phyloP scores from a whole-genome alignment of 2,113 vertebrate species.

The Daboia siamensis region DNA sequence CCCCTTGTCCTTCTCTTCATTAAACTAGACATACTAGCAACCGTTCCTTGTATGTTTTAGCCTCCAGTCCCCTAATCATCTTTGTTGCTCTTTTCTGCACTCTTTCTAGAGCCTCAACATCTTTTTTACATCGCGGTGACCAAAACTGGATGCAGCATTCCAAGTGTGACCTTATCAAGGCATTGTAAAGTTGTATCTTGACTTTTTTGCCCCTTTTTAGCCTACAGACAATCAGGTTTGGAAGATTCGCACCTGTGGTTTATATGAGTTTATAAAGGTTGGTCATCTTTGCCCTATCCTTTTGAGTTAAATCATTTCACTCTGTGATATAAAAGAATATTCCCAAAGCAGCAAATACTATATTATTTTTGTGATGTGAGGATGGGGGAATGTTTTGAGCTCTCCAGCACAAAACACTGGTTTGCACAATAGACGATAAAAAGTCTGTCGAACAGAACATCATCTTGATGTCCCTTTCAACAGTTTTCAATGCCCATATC shows the following conservation, averaged over 20 bases:
- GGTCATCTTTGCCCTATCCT: neutral
- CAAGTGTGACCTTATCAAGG: too few species aligned
- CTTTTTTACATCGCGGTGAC: too few species aligned
- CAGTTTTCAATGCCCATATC: slow-evolving; percentile 58
- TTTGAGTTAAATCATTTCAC: neutral
- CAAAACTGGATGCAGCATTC: too few species aligned
- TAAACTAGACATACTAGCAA: too few species aligned
- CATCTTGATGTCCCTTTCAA: slow-evolving; percentile 54
- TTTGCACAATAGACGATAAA: slow-evolving; percentile 48
- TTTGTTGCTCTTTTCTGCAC: too few species aligned
- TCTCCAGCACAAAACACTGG: slow-evolving; percentile 27
- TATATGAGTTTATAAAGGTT: neutral
- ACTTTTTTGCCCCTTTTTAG: neutral
- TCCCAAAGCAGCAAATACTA: neutral
- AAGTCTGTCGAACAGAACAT: slow-evolving; percentile 32
- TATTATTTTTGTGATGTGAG: neutral
- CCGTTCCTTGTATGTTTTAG: too few species aligned
- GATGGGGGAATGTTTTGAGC: neutral
- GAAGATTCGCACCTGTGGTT: neutral
- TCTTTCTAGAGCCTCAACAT: too few species aligned
- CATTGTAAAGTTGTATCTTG: neutral
- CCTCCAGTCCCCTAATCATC: too few species aligned
- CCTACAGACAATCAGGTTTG: neutral
- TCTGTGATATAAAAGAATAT: neutral
- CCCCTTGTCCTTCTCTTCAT: too few species aligned